Base-by-base conservation (phyloP, 1,140 invertebrate genomes). In the Popillia japonica region DNA sequence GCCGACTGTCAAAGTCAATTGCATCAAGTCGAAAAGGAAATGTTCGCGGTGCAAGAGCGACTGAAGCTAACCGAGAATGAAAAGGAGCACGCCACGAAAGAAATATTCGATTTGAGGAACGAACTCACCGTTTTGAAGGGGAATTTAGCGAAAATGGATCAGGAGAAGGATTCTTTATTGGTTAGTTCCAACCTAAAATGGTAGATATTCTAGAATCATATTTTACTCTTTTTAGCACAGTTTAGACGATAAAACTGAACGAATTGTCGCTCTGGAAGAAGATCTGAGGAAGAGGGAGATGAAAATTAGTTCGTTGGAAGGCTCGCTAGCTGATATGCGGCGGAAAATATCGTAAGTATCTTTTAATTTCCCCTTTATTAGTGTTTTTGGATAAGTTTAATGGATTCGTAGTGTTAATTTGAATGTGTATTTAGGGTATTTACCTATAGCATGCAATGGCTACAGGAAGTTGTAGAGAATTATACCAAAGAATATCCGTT, bases 221-320 rank as follows among this genome's bases (percentile, higher is more conserved):
- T 40, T 22, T 40, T 44, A 40, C 14, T 79, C 80, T 79, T 81
- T 85, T 78, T 76, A 86, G 86, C 83, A 85, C 61, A 80, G 79
- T 14, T 78, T 87, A 11, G 86, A 87, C 77, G 83, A 84, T 59
- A 87, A 87, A 83, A 87, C 86, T 6, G 86, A 87, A 75, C 81
- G 82, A 81, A 80, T 84, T 10, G 85, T 79, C 9, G 27, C 17
- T 22, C 72, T 87, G 44, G 85, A 87, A 76, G 72, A 83, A 42
- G 81, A 85, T n/a, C 42, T 86, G 10, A 78, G 77, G 41, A 27
- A 41, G 10, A 85, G 83, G 61, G 81, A 82, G 23, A 79, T 81
- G 23, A 72, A 75, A 2, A 77, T 85, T 7, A n/a, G 40, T 11
- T 72, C 34, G 0, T 68, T 83, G 6, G 83, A 86, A 78, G 72